Conservation (phyloP, 2,888 invertebrate species). For the Podotricha telesiphe region DNA sequence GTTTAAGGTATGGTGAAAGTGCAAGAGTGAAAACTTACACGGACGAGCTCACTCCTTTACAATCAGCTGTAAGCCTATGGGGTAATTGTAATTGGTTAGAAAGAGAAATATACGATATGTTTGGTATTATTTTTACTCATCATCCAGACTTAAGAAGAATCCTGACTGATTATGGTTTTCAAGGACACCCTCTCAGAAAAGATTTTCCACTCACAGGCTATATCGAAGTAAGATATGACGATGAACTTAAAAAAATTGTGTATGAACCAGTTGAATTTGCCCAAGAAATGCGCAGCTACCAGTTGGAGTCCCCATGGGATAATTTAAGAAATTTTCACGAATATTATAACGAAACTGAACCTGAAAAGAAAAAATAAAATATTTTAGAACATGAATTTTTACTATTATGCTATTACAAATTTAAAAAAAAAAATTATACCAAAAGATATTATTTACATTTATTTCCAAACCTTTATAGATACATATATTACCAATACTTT, state of each 20-base stretch:
- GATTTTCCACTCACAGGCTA: constrained; percentile 75
- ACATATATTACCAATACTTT: neutral
- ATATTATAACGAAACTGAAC: constrained; percentile 54
- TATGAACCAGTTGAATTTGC: constrained; percentile 74
- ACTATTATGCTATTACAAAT: too few relatives aligned
- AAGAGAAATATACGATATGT: constrained; percentile 75
- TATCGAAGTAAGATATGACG: constrained; percentile 74
- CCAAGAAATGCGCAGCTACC: constrained; percentile 63
- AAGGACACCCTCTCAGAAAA: constrained; percentile 74
- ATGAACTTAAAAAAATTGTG: constrained; percentile 72
- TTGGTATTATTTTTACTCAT: constrained; percentile 69
- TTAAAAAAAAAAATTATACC: too few relatives aligned
- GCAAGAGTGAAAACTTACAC: constrained; percentile 70
- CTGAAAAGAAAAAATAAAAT: constrained; percentile 39
- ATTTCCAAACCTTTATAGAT: too few relatives aligned
- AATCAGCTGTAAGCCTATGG: constrained; percentile 64
- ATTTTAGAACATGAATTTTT: neutral
- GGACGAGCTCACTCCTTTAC: constrained; percentile 71
- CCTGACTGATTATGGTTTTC: constrained; percentile 75
- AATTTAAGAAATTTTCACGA: constrained; percentile 69
- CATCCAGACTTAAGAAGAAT: constrained; percentile 75
- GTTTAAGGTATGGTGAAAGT: constrained; percentile 61
- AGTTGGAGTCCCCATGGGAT: constrained; percentile 71
- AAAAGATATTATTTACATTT: too few relatives aligned
- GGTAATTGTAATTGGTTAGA: constrained; percentile 59